A percentile compares a stretch with the other conserved stretches of the same genome.
These are phyloP conservation scores for Schizothorax lantsangensis DNA, from an alignment of 2,797 vertebrate species.

Conservation along the genomic window DNA sequence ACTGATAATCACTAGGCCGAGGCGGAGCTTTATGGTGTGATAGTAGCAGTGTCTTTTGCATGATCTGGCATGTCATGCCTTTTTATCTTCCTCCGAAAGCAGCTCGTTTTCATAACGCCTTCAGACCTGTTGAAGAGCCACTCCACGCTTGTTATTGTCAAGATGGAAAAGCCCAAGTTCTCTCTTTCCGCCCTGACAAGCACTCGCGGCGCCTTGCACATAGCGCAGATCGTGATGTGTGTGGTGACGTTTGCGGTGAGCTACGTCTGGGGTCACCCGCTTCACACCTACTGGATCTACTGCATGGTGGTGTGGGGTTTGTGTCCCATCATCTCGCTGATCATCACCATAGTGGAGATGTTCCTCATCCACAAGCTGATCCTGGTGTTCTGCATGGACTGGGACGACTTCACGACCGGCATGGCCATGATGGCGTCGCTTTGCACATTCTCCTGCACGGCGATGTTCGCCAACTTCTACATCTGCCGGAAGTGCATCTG, in stretches of 20 bases:
- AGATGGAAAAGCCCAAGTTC: slow-evolving; percentile 62
- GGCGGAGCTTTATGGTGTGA: not conserved
- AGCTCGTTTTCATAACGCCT: not conserved
- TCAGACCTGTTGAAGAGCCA: not conserved
- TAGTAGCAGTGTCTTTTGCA: slow-evolving; percentile 6
- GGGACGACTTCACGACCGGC: slow-evolving; percentile 80
- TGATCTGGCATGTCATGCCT: not conserved
- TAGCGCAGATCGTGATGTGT: slow-evolving; percentile 67
- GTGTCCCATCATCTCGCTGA: slow-evolving; percentile 78
- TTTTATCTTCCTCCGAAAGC: not conserved
- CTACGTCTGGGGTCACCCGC: slow-evolving; percentile 63
- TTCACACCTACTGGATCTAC: slow-evolving; percentile 74
- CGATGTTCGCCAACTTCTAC: slow-evolving; percentile 79
- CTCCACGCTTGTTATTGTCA: not conserved
- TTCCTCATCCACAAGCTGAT: slow-evolving; percentile 70
- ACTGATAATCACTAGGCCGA: not conserved
- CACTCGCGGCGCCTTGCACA: slow-evolving; percentile 66
- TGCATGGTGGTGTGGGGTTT: slow-evolving; percentile 87
- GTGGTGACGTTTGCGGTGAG: slow-evolving; percentile 67
- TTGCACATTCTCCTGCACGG: slow-evolving; percentile 80
- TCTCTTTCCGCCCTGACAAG: slow-evolving; percentile 61
- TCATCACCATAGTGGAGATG: slow-evolving; percentile 82
- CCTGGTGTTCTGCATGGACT: slow-evolving; percentile 68
- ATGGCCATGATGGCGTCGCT: slow-evolving; percentile 83
- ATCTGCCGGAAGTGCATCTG: slow-evolving; percentile 64